Conservation (phyloP, 1,140 invertebrate species). For the Diorhabda carinulata region DNA sequence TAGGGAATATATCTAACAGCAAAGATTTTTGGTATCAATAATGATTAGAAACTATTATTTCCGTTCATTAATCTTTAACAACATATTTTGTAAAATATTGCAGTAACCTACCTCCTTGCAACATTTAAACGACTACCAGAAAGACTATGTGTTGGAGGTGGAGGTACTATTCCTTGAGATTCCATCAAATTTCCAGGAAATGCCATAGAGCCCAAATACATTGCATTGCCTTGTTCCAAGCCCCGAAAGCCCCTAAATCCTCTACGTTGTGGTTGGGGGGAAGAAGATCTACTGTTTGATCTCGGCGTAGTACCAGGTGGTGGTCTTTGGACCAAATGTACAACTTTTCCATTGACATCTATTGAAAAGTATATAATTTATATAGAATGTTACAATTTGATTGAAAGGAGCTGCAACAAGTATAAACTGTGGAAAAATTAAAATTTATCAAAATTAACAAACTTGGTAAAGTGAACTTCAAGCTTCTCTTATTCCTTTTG, state of each 20-base stretch:
- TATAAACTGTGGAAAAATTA: too few species aligned
- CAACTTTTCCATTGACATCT: conserved; percentile 90
- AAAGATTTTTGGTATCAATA: too few species aligned
- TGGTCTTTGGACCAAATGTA: conserved; percentile 88
- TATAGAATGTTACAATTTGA: too few species aligned
- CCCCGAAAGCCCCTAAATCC: conserved; percentile 42
- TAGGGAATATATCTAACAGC: too few species aligned
- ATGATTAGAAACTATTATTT: too few species aligned
- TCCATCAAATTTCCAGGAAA: conserved; percentile 57
- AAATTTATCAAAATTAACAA: too few species aligned
- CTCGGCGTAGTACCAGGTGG: conserved; percentile 55
- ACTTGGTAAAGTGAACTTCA: too few species aligned
- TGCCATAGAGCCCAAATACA: conserved; percentile 64
- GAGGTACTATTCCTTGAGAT: conserved; percentile 48
- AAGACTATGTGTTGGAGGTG: conserved; percentile 47
- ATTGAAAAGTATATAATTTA: conserved; percentile 15
- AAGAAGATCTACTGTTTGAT: conserved; percentile 40
- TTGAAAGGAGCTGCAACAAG: too few species aligned
- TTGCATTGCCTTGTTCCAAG: conserved; percentile 52
- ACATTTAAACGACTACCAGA: conserved; percentile 49
- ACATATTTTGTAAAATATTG: too few species aligned
- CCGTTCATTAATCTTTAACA: too few species aligned
- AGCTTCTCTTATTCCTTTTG: too few species aligned
- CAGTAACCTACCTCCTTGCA: conserved; percentile 37
- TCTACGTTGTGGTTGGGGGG: conserved; percentile 44